A percentile compares a stretch with the other conserved stretches of the same genome.
These are phyloP conservation scores for Drosophila atripex DNA, from an alignment of 2,888 invertebrate genomes.

Conservation along the genomic window DNA sequence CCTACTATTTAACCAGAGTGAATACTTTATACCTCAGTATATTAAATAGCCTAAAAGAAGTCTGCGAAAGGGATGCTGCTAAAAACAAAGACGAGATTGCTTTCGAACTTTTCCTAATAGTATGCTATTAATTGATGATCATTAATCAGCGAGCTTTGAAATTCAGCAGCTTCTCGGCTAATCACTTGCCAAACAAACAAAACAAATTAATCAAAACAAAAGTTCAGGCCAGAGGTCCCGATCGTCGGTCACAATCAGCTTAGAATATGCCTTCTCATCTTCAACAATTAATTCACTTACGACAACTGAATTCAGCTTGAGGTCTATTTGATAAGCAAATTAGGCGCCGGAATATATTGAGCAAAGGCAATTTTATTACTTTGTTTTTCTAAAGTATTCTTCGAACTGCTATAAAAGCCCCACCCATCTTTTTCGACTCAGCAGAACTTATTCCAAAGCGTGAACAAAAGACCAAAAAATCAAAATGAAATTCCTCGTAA, in stretches of 20 bases:
- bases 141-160: neutral
- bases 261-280: conserved; percentile 2
- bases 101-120: neutral
- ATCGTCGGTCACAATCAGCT: neutral
- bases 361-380: conserved; percentile 7
- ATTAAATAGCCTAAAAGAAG: conserved; percentile 1
- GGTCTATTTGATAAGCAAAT: conserved; percentile 1
- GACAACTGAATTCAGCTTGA: conserved; percentile 9
- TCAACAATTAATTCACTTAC: conserved; percentile 3
- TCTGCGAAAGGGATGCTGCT: neutral
- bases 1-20: too few species aligned
- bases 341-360: conserved; percentile 7
- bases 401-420: conserved; percentile 50
- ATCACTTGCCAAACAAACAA: conserved; percentile 14
- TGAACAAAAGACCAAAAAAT: conserved; percentile 24
- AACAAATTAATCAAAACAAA: conserved; percentile 23
- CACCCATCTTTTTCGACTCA: neutral
- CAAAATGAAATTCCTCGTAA: conserved; percentile 71
- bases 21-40: neutral
- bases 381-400: conserved; percentile 7
- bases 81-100: neutral
- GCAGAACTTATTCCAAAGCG: conserved; percentile 49
- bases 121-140: neutral
- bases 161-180: neutral
- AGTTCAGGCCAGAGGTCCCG: conserved; percentile 24